These are phyloP conservation scores for Pelosia muscerda DNA, from an alignment of 2,888 invertebrate genomes.

Conservation along the genomic window DNA sequence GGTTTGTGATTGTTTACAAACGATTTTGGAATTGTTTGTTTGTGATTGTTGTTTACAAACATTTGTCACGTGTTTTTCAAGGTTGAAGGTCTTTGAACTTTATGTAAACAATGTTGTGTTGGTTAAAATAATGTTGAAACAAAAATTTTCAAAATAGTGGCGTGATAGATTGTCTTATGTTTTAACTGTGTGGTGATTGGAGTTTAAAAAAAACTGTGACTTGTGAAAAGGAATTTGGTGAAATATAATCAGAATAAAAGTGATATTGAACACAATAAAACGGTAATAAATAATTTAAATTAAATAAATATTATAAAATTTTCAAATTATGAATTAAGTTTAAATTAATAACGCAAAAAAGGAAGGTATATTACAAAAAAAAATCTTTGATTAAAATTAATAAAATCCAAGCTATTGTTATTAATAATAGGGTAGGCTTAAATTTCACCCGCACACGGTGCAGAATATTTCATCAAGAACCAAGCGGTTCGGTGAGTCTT, in stretches of 20 bases:
- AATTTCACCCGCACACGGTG: no score
- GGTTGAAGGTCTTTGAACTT: conserved; percentile 43
- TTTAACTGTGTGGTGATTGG: neutral
- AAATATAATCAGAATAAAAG: neutral
- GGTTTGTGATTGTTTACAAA: conserved; percentile 15
- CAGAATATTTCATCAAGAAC: no score
- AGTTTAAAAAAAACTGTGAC: neutral
- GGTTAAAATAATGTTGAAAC: neutral
- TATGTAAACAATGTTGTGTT: conserved; percentile 29
- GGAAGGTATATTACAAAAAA: no score
- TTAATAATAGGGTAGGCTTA: no score
- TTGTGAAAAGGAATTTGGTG: neutral
- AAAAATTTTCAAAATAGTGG: neutral
- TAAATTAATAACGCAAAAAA: neutral
- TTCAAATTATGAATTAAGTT: neutral
- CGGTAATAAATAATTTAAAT: neutral
- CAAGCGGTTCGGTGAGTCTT: no score
- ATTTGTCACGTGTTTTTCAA: conserved; percentile 50
- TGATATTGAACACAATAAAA: neutral
- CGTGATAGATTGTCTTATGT: conserved; percentile 7
- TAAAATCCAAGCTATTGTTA: no score
- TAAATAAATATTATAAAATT: neutral
- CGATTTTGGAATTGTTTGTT: conserved; percentile 25
- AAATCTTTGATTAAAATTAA: no score
- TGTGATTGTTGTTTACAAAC: conserved; percentile 59